phyloP scores from a whole-genome alignment of 2,113 vertebrate species.

The Lepus europaeus region DNA sequence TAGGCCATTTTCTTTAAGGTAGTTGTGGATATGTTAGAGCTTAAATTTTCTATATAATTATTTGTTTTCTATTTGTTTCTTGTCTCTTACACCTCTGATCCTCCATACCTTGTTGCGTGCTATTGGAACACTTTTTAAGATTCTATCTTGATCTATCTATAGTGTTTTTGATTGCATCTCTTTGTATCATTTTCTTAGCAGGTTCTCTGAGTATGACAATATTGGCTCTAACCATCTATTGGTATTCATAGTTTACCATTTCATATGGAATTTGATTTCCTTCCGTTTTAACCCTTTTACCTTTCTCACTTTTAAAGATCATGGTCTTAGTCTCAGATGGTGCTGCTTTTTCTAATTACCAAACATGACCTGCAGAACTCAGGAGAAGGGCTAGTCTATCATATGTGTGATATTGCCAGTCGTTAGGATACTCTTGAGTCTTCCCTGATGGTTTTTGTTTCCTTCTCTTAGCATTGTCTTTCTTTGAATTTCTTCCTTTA shows the following conservation, averaged over 20 bases:
- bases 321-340: not conserved
- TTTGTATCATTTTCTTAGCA: not conserved
- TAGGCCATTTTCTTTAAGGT: slow-evolving; percentile 2
- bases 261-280: not conserved
- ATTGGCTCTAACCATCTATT: not conserved
- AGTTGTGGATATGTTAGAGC: not conserved
- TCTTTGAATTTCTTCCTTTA: not conserved
- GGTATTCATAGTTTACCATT: not conserved
- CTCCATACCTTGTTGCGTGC: not conserved
- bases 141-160: slow-evolving; percentile 21
- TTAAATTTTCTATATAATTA: not conserved
- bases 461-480: not conserved
- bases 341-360: not conserved
- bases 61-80: not conserved
- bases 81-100: not conserved
- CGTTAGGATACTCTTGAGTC: not conserved
- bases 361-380: not conserved
- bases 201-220: not conserved
- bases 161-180: not conserved
- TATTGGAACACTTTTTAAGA: not conserved
- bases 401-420: not conserved
- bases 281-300: not conserved
- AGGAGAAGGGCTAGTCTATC: not conserved
- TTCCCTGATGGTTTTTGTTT: not conserved
- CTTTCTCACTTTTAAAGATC: slow-evolving; percentile 9